Base-by-base conservation (phyloP, 2,797 vertebrate species). In the Mormyrus proboscirostris region DNA sequence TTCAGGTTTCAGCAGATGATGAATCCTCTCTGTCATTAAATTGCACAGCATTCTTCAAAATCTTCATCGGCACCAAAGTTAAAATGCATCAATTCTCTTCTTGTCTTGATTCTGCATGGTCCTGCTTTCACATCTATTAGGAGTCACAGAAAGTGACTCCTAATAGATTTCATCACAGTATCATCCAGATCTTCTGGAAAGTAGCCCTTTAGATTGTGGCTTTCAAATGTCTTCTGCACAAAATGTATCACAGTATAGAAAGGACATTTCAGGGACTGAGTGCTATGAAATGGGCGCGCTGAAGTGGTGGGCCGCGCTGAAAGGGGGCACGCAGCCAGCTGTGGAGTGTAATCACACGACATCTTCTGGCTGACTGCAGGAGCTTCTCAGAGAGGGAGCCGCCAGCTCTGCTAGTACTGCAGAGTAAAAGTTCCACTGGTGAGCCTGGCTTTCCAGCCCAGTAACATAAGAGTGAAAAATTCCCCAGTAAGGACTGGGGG, bases 311-410 rank as follows among this genome's bases (percentile, higher is more conserved):
- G 51, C n/a, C 16, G 1, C 16, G 19, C 86, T 49, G 86, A 88
- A 49, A 41, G 33, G 19, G 25, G 55, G 57, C 73, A 88, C 44
- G 2, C 12, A 47, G 55, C 19, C 79, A 79, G 73, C 33, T 79
- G 73, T 79, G 79, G 69, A 89, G 62, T 85, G 55, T 89, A 89
- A 89, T 89, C 88, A 86, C 88, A 65, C 57, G 4, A 57, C 29
- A 38, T 84, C 86, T 65, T 33, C 79, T 29, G 57, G 53, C 55
- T 86, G 73, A 29, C 38, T 12, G 73, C 73, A 8, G 73, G 25
- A 44, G 4, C 12, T 38, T 38, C 65, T 73, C 65, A 73, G 65
- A 73, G 29, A 16, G 29, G 4, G 65, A 73, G 29, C 73, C 7
- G 6, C 5, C 25, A 76, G 33, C 33, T 41, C 14, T 44, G 38